These are phyloP conservation scores for Melinopterus prodromus DNA, from an alignment of 2,888 invertebrate genomes.

Conservation along the genomic window DNA sequence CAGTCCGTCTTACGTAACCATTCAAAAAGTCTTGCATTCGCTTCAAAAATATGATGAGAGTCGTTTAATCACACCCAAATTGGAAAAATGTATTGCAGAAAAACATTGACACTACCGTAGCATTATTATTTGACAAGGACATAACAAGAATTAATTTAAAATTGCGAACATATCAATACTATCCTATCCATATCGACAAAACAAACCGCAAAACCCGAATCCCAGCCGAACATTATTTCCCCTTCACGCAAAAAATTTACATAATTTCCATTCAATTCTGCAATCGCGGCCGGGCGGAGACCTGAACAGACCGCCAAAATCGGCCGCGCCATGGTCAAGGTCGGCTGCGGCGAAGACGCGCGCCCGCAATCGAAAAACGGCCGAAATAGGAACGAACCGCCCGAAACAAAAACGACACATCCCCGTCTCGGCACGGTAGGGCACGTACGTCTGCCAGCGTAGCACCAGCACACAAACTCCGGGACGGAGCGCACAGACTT, in stretches of 20 bases:
- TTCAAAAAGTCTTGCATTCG: no score
- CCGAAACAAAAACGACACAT: conserved; percentile 4
- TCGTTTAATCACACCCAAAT: no score
- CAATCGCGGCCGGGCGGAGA: neutral
- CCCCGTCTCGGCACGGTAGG: neutral
- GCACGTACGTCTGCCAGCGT: neutral
- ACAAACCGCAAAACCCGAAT: neutral
- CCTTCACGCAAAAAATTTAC: neutral
- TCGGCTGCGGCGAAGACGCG: neutral
- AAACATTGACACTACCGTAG: no score
- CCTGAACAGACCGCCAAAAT: neutral
- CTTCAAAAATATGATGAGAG: no score
- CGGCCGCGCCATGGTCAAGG: neutral
- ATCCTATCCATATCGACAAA: neutral
- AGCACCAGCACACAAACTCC: neutral
- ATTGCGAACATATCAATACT: no score
- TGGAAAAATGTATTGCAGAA: no score
- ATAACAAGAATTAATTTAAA: no score
- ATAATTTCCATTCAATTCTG: neutral
- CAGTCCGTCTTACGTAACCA: no score
- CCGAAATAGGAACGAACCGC: neutral
- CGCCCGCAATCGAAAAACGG: neutral
- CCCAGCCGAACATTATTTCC: neutral
- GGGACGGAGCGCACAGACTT: neutral
- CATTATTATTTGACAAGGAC: no score